Base-by-base conservation (phyloP, 2,888 invertebrate genomes). In the Neuroscelio doddi region DNA sequence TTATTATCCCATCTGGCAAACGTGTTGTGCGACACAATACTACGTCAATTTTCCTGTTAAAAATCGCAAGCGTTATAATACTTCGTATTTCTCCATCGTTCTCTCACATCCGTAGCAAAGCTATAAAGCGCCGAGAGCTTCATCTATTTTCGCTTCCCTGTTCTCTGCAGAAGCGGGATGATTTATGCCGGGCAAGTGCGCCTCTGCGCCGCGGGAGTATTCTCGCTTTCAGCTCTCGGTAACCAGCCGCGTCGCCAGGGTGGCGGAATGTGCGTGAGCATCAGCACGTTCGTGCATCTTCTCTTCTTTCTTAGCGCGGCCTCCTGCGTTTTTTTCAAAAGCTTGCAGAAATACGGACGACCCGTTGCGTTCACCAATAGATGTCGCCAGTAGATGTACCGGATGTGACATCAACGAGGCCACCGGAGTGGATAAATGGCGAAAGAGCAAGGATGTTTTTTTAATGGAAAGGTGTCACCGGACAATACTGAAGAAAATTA, bases 111-210 rank as follows among this genome's bases (percentile, higher is more conserved):
- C 7, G 38, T 16, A 38, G 15, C 15, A 17, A 38, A 17, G 38
- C 17, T 51, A 46, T 55, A 51, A 52, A 39, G 53, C 59, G 50
- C 50, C 50, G 64, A 55, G 63, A 57, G 58, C 57, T 72, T 73
- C 72, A 75, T 80, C 78, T 80, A 80, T 80, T 80, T 80, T 77
- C 69, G 74, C 74, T 72, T 73, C 64, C 72, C 68, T 68, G 72
- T 69, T 73, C 66, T 68, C 63, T 74, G 69, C 73, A 78, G 77
- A 78, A 78, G 72, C 70, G 53, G 74, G 72, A 78, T 80, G 80
- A 80, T 80, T 80, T 80, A 80, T 78, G 75, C 68, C 70, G 68
- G 73, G 74, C 78, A 80, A 78, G 78, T 80, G 80, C 67, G 69
- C 63, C 71, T 70, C 67, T 64, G 64, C 79, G 73, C 79, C 70